Evolutionary conservation across 2,113 vertebrate species (phyloP).

Genomic region (Danio rerio): GRCz12tu NC_133194.1:29160001-29160500

Average conservation of each 20-base stretch:
- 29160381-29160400: slow-evolving; percentile 90
- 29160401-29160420: slow-evolving; percentile 75
- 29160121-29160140: slow-evolving; percentile 66
- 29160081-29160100: slow-evolving; percentile 47
- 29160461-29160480: slow-evolving; percentile 69
- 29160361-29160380: slow-evolving; percentile 88
- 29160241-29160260: slow-evolving; percentile 66
- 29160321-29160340: slow-evolving; percentile 70
- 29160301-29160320: slow-evolving; percentile 67
- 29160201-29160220: slow-evolving; percentile 67
- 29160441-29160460: slow-evolving; percentile 56
- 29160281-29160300: slow-evolving; percentile 70
- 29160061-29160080: slow-evolving; percentile 71
- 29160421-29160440: slow-evolving; percentile 63
- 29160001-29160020: slow-evolving; percentile 62
- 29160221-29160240: slow-evolving; percentile 72
- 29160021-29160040: slow-evolving; percentile 64
- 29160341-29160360: slow-evolving; percentile 78
- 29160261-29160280: slow-evolving; percentile 69
- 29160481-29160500: slow-evolving; percentile 85
- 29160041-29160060: slow-evolving; percentile 58
- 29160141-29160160: slow-evolving; percentile 65
- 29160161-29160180: slow-evolving; percentile 74
- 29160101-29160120: slow-evolving; percentile 54
- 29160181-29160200: slow-evolving; percentile 65